Evolutionary conservation across 1,140 invertebrate genomes (phyloP).

Genomic region (Dendroctonus ponderosae): DNA sequence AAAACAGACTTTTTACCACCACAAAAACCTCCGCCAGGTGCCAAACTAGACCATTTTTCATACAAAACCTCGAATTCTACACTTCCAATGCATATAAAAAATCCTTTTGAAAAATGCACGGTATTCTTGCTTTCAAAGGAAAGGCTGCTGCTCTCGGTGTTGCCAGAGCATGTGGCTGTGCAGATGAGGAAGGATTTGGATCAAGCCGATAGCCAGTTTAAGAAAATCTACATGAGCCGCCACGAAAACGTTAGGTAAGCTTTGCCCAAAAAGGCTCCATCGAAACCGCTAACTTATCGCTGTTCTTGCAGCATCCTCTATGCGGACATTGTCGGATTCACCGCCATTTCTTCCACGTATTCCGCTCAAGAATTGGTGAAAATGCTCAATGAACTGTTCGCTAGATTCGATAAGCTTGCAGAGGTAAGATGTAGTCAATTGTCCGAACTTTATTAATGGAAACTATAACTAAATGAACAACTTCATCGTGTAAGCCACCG

Average conservation of each 20-base stretch:
- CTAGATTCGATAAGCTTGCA: constrained; percentile 86
- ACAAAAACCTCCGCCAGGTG: too few species aligned
- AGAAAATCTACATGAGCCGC: constrained; percentile 96
- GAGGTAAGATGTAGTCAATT: constrained; percentile 53
- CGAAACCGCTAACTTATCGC: not conserved
- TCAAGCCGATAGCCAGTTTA: constrained; percentile 86
- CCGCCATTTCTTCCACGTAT: constrained; percentile 92
- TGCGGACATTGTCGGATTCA: constrained; percentile 92
- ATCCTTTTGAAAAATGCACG: too few species aligned
- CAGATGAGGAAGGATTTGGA: constrained; percentile 92
- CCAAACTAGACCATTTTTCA: too few species aligned
- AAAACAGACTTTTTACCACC: too few species aligned
- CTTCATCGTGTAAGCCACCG: too few species aligned
- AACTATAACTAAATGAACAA: not conserved
- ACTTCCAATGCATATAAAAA: too few species aligned
- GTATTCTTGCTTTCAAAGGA: too few species aligned
- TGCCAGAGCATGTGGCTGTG: constrained; percentile 92
- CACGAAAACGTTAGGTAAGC: constrained; percentile 91
- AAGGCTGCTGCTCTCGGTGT: constrained; percentile 82
- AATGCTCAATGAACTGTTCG: constrained; percentile 92
- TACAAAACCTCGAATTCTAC: too few species aligned
- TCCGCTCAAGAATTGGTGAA: constrained; percentile 90
- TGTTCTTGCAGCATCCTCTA: constrained; percentile 70
- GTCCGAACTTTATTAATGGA: not conserved
- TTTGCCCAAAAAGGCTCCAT: not conserved